Conservation (phyloP, 2,888 invertebrate genomes). For the Cheilosia soror region DNA sequence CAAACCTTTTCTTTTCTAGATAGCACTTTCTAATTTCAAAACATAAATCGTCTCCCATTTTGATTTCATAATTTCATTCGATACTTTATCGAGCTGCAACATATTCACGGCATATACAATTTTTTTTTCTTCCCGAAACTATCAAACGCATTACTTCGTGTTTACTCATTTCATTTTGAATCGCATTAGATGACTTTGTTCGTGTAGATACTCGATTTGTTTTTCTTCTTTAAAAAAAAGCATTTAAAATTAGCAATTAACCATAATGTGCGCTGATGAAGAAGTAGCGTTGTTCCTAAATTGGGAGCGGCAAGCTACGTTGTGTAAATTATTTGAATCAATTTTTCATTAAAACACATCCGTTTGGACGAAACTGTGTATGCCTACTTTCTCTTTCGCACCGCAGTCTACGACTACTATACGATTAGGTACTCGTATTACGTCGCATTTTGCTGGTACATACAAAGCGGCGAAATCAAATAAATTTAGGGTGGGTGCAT, state of each 20-base stretch:
- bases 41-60: slow-evolving; percentile 55
- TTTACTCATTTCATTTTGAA: slow-evolving; percentile 3
- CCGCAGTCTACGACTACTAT: neutral
- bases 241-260: slow-evolving; percentile 1
- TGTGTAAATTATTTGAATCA: neutral
- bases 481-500: too few relatives aligned
- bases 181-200: slow-evolving; percentile 7
- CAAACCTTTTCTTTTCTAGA: slow-evolving; percentile 61
- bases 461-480: too few relatives aligned
- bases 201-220: slow-evolving; percentile 19
- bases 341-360: neutral
- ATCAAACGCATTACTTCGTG: neutral
- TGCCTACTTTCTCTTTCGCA: slow-evolving; percentile 6
- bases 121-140: slow-evolving; percentile 27
- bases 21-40: slow-evolving; percentile 68
- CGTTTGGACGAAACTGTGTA: neutral
- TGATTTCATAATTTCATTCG: slow-evolving; percentile 25
- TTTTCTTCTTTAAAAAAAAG: slow-evolving; percentile 31
- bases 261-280: neutral
- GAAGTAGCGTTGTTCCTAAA: slow-evolving; percentile 10
- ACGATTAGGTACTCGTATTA: neutral
- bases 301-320: slow-evolving; percentile 18
- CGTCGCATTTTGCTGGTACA: too few relatives aligned
- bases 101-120: slow-evolving; percentile 41
- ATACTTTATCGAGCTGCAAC: slow-evolving; percentile 58